Base-by-base conservation (phyloP, 2,888 invertebrate species). In the Ptychoptera albimana region DNA sequence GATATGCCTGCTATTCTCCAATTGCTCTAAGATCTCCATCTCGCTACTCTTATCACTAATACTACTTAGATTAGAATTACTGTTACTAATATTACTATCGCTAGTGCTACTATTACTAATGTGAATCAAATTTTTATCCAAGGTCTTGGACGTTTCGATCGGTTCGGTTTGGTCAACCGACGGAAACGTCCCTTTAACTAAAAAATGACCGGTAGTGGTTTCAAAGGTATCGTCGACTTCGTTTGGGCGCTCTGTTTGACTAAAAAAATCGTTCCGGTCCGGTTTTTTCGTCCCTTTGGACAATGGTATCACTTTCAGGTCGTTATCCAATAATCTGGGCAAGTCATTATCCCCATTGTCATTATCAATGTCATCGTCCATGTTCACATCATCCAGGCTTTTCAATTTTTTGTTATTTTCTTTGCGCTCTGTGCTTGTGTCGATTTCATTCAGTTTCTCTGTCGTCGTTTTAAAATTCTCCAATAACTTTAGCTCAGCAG, bases 121-220 rank as follows among this genome's bases (percentile, higher is more conserved):
- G 23, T 23, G 23, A 23, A 23, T 23, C 23, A 23, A 23, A 23
- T 23, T 23, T 23, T 38, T 47, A 30, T 48, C 50, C 46, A 47
- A 48, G 44, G 43, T 40, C 35, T 44, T 47, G 43, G 51, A 51
- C 51, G 50, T 48, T 50, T 44, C 53, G 48, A 48, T 40, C 46
- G 50, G 47, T 43, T 51, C 46, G 43, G 37, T 43, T 12, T 23
- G 23, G 23, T 30, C 38, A 45, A 48, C 49, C 48, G 51, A 49
- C 42, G 50, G 51, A 52, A 52, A 52, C 51, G 51, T 50, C 52
- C 46, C 46, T 49, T 49, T 38, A 45, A 36, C 50, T 53, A 52
- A 53, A 51, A 52, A 53, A 52, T 51, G 44, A 53, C 49, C 50
- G 50, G 50, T 49, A 12, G 49, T 50, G 2, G 48, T 45, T 49